A percentile compares a stretch with the other conserved stretches of the same genome.
phyloP scores from a whole-genome alignment of 2,113 vertebrate species.

The Atrichornis clamosus region DNA sequence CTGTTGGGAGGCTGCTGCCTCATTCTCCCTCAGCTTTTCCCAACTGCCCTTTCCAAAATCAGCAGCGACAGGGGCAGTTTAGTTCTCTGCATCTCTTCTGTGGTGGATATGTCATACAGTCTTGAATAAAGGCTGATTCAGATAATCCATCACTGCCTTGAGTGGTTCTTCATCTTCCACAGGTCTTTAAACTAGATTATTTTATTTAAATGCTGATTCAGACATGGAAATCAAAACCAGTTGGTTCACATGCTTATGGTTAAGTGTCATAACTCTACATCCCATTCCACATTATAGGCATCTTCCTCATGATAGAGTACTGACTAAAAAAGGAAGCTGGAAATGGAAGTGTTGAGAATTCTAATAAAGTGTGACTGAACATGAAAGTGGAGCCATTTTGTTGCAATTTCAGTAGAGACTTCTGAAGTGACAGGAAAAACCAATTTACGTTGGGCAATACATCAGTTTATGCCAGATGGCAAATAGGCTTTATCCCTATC shows the following conservation, averaged over 20 bases:
- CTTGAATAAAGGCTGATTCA: neutral
- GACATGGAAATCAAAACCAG: neutral
- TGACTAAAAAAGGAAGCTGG: neutral
- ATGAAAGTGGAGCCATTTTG: neutral
- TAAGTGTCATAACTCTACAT: neutral
- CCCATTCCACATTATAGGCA: neutral
- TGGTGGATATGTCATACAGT: neutral
- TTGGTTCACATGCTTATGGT: neutral
- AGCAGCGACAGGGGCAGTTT: too few species aligned
- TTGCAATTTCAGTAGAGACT: neutral
- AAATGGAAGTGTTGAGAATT: neutral
- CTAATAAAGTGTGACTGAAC: neutral
- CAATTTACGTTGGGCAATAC: neutral
- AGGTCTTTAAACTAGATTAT: neutral
- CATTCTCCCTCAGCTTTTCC: neutral
- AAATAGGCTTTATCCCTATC: neutral
- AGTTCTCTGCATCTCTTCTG: neutral
- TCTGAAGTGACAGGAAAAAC: neutral
- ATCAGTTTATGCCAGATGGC: neutral
- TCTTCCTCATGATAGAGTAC: neutral
- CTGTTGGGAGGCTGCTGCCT: neutral
- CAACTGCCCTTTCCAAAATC: neutral
- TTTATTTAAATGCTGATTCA: neutral
- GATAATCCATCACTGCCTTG: neutral
- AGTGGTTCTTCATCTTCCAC: neutral